Base-by-base conservation (phyloP, 2,113 vertebrate species). In the Piaya cayana region DNA sequence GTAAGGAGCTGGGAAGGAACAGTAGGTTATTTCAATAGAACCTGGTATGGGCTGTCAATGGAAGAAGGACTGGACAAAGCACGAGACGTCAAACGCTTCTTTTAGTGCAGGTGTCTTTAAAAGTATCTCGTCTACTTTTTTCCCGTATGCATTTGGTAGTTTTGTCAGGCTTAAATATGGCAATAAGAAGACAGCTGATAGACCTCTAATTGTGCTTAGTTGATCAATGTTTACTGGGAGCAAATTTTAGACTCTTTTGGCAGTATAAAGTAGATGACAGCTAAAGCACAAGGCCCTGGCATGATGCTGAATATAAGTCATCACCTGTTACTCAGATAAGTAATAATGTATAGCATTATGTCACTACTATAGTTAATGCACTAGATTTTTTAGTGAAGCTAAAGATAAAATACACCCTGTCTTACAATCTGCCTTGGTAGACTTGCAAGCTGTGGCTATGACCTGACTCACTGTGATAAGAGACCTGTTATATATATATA, bases 121-220 rank as follows among this genome's bases (percentile, higher is more conserved):
- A 82, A 15, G 6, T 6, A 11, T 9, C 2, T 30, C 7, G 60
- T 29, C 8, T 0, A 0, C 20, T 37, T 49, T 4, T 62, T n/a
- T 9, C 2, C 25, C 9, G 6, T 13, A 12, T 8, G 6, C 4
- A 32, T n/a, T 59, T 32, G 9, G 3, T 34, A 67, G 11, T 22
- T 39, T 78, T 88, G 10, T 47, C 9, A 14, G 47, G 16, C 12
- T 83, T 75, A 71, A 59, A 76, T 36, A 63, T 3, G 9, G 19
- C 42, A 64, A 6, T 37, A 49, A 76, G 17, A 68, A 49, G 8
- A 30, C 60, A 52, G 1, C 9, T 68, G 29, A 14, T 7, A 15
- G 26, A 30, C 0, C 1, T 43, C 9, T 71, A 27, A 26, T 0
- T 2, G 19, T 42, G 11, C 1, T 7, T 72, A 4, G 6, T 18